Evolutionary conservation across 2,797 vertebrate species (phyloP).

Genomic region (Neosilurus hyrtlii): DNA sequence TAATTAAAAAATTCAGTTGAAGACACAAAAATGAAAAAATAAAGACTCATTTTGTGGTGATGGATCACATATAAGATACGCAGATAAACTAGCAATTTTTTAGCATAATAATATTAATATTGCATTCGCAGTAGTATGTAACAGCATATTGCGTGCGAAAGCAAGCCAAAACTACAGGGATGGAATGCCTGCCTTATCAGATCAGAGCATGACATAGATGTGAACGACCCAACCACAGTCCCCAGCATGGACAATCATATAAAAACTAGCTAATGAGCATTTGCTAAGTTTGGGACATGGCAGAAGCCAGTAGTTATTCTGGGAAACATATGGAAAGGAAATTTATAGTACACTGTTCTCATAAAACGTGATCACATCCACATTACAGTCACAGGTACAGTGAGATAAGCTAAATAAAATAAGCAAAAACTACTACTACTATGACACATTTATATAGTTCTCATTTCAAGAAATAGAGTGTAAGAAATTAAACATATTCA

Average conservation of each 20-base stretch:
- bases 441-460: background rate
- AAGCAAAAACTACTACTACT: background rate
- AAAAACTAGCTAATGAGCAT: conserved; percentile 3
- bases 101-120: background rate
- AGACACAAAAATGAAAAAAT: too few species aligned
- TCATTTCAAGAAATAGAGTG: background rate
- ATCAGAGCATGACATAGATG: conserved; percentile 31
- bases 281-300: background rate
- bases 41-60: too few species aligned
- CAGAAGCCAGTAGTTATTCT: background rate
- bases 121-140: background rate
- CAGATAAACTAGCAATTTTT: too few species aligned
- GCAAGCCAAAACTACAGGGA: conserved; percentile 18
- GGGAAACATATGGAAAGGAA: background rate
- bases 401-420: background rate
- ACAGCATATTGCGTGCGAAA: conserved; percentile 28
- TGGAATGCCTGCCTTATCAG: conserved; percentile 41
- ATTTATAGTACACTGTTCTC: background rate
- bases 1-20: too few species aligned
- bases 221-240: conserved; percentile 10
- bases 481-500: background rate
- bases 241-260: conserved; percentile 7
- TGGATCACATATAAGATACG: too few species aligned
- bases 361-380: background rate
- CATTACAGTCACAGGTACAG: background rate